Evolutionary conservation across 2,113 vertebrate genomes (phyloP), one percentile per base, ranked within the genome.

Genomic region (Anser cygnoides): DNA sequence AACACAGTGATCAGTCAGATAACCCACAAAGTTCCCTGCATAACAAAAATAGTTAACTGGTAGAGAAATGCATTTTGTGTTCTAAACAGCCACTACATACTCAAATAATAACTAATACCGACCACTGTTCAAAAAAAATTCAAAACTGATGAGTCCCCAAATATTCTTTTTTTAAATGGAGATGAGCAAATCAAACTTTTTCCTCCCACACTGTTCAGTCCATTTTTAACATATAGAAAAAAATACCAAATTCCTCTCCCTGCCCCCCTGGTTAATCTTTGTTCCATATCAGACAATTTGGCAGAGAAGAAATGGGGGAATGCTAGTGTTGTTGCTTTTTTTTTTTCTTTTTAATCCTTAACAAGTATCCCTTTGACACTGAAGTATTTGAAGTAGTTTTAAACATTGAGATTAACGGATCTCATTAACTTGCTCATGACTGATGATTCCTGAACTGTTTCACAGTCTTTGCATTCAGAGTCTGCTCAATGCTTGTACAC

Each of bases 211-310:
- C 3, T 12, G 17, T 41, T 90, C 65, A 74, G 37, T 52, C 46
- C 46, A 11, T 66, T 84, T 59, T 75, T 43, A 91, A 31, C 26
- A 54, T 5, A 61, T 0, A 41, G 11, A 57, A 57, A 87, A 57
- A 84, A 46, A 1, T 22, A 81, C 8, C 7, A 29, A 75, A 78
- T 15, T 78, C 21, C 14, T 78, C 28, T 75, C n/a, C 13, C 21
- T 1, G 1, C 1, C 2, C 2, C 2, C 7, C 9, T 49, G 46
- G 6, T 68, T 76, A n/a, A 72, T 43, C n/a, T 71, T 54, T 59
- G 10, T 25, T 80, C 13, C 4, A 52, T 2, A 1, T 31, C 63
- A 84, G 66, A 18, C 22, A 49, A 13, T n/a, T 43, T 66, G 21
- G 71, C 31, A 89, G 10, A 22, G 3, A 63, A 72, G 25, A 84